A percentile compares a stretch with the other conserved stretches of the same genome.
Conservation (phyloP, 2,888 invertebrate genomes). For the Scaptomyza cyrtandrae region DNA sequence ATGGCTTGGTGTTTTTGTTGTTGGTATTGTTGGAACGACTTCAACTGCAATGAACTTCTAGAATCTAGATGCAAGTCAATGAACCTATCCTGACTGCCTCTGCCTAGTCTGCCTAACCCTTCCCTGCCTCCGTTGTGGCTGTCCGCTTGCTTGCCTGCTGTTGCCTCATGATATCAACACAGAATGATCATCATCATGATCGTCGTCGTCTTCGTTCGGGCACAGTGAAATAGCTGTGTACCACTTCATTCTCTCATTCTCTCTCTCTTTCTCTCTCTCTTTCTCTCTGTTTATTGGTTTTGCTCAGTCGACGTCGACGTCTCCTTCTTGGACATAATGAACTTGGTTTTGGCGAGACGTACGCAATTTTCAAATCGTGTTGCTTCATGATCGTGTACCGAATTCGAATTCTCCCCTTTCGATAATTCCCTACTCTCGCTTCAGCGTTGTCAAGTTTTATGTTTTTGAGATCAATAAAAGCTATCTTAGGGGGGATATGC, state of each 20-base stretch:
- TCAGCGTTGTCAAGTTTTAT: not conserved
- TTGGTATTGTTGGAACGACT: conserved; percentile 53
- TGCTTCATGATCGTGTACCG: conserved; percentile 52
- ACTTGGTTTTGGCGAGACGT: conserved; percentile 71
- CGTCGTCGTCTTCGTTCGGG: conserved; percentile 48
- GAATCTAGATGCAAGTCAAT: conserved; percentile 76
- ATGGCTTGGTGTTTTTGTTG: conserved; percentile 39
- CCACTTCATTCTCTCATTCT: conserved; percentile 14
- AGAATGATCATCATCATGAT: conserved; percentile 67
- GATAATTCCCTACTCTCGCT: not conserved
- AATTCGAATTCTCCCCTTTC: not conserved
- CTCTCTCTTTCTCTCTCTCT: not conserved
- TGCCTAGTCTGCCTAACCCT: conserved; percentile 14
- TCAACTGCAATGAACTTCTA: conserved; percentile 80
- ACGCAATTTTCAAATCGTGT: conserved; percentile 79
- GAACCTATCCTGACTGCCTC: conserved; percentile 73
- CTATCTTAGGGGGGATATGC: not conserved
- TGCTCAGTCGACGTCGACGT: conserved; percentile 16
- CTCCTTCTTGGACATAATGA: conserved; percentile 75
- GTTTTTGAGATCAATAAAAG: conserved; percentile 1
- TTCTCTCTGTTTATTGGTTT: not conserved
- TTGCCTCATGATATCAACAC: conserved; percentile 69
- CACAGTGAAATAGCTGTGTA: conserved; percentile 72
- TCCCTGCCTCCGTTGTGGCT: conserved; percentile 7
- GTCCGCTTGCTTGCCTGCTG: conserved; percentile 33